These are phyloP conservation scores for Novumbra hubbsi DNA, from an alignment of 2,797 vertebrate species.

Conservation along the genomic window DNA sequence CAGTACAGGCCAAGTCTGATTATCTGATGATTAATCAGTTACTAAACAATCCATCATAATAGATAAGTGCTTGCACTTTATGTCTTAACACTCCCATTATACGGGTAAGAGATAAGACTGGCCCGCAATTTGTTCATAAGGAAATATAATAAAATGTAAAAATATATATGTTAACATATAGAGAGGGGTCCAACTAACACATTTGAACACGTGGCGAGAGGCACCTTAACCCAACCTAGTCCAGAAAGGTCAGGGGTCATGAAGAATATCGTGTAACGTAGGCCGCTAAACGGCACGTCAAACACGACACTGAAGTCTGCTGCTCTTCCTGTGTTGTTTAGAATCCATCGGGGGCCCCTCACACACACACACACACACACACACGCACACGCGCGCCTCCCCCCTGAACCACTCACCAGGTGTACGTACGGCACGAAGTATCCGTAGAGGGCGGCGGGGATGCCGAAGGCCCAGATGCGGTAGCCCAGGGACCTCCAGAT, in stretches of 20 bases:
- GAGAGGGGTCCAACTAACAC: too few species aligned
- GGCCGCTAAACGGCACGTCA: background rate
- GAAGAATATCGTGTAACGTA: background rate
- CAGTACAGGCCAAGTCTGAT: background rate
- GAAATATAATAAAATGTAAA: too few species aligned
- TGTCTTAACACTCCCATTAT: background rate
- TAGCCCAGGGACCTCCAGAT: slow-evolving; percentile 90
- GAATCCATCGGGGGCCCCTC: slow-evolving; percentile 20
- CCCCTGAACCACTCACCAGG: slow-evolving; percentile 79
- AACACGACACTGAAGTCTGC: slow-evolving; percentile 8
- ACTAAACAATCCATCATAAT: background rate
- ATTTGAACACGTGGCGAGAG: too few species aligned
- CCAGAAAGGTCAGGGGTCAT: too few species aligned
- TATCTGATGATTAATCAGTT: background rate
- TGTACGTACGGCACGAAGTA: slow-evolving; percentile 98
- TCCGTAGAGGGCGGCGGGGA: slow-evolving; percentile 91
- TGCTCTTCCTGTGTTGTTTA: slow-evolving; percentile 48
- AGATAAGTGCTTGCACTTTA: background rate
- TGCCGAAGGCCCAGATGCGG: slow-evolving; percentile 91
- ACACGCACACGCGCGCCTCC: background rate
- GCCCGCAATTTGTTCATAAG: too few species aligned
- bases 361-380: background rate
- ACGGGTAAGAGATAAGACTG: background rate
- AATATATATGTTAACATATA: too few species aligned
- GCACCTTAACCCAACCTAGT: too few species aligned